Percentiles rank a stretch among this genome's conserved stretches.
These are phyloP conservation scores for Acanthurus lineatus DNA, from an alignment of 2,797 vertebrate species.

Conservation along the genomic window DNA sequence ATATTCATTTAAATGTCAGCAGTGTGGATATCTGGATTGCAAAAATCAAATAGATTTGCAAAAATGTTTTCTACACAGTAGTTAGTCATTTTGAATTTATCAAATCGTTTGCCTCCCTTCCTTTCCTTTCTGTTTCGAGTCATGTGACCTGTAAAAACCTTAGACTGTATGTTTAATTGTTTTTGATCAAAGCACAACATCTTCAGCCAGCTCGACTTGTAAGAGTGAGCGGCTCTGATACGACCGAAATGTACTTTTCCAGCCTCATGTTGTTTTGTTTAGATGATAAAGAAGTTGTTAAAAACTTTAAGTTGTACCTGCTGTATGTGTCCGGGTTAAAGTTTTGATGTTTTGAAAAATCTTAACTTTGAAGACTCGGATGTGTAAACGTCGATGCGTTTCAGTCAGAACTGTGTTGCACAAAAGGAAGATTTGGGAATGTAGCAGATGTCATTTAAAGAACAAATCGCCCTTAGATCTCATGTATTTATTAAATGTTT, in stretches of 20 bases:
- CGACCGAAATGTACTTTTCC: constrained; percentile 28
- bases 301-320: constrained; percentile 33
- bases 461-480: constrained; percentile 28
- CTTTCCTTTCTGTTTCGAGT: constrained; percentile 23
- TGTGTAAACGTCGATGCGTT: constrained; percentile 34
- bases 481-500: neutral
- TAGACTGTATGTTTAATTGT: constrained; percentile 45
- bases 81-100: constrained; percentile 31
- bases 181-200: constrained; percentile 67
- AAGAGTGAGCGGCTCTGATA: constrained; percentile 35
- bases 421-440: constrained; percentile 39
- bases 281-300: constrained; percentile 26
- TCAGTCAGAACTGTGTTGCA: constrained; percentile 20
- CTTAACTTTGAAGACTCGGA: constrained; percentile 13
- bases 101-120: constrained; percentile 18
- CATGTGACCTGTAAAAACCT: constrained; percentile 34
- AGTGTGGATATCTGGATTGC: constrained; percentile 44
- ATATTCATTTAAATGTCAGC: constrained; percentile 41
- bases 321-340: constrained; percentile 14
- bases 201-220: constrained; percentile 25
- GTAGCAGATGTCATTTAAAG: constrained; percentile 58
- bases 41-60: constrained; percentile 51
- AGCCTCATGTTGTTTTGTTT: constrained; percentile 37
- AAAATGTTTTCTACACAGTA: constrained; percentile 46
- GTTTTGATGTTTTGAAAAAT: constrained; percentile 29